Evolutionary conservation across 2,797 vertebrate species (phyloP).

Genomic region (Remorina albescens): DNA sequence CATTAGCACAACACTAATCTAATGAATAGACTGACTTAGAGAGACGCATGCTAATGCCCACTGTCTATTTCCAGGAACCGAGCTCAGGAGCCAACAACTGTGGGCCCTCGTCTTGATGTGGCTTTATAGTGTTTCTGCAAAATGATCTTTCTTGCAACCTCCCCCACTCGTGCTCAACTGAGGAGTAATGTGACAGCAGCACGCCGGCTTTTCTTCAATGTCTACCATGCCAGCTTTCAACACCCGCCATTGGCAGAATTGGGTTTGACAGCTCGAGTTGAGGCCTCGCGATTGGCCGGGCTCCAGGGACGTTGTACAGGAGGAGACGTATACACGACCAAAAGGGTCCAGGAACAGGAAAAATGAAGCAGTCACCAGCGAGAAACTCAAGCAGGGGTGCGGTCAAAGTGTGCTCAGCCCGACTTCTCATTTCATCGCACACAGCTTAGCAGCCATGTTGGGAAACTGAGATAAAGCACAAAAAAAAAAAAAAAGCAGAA

Average conservation of each 20-base stretch:
- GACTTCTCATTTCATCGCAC: conserved; percentile 45
- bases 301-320: conserved; percentile 70
- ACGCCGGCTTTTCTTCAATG: conserved; percentile 59
- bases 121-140: conserved; percentile 60
- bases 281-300: conserved; percentile 76
- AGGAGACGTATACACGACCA: conserved; percentile 64
- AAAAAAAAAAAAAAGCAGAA: background rate
- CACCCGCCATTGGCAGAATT: conserved; percentile 81
- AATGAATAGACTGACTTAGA: conserved; percentile 63
- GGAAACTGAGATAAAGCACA: conserved; percentile 52
- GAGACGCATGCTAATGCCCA: conserved; percentile 63
- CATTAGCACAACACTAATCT: conserved; percentile 70
- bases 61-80: conserved; percentile 55
- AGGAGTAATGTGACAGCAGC: conserved; percentile 72
- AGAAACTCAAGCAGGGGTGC: conserved; percentile 48
- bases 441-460: conserved; percentile 54
- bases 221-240: conserved; percentile 83
- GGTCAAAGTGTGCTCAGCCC: conserved; percentile 30
- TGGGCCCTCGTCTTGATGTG: conserved; percentile 56
- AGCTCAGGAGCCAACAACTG: conserved; percentile 29
- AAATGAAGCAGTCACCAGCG: conserved; percentile 45
- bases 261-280: conserved; percentile 82
- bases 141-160: conserved; percentile 41
- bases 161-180: conserved; percentile 37
- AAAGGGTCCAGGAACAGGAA: conserved; percentile 51